phyloP scores from a whole-genome alignment of 2,797 vertebrate genomes.

The Phoeniculus purpureus region DNA sequence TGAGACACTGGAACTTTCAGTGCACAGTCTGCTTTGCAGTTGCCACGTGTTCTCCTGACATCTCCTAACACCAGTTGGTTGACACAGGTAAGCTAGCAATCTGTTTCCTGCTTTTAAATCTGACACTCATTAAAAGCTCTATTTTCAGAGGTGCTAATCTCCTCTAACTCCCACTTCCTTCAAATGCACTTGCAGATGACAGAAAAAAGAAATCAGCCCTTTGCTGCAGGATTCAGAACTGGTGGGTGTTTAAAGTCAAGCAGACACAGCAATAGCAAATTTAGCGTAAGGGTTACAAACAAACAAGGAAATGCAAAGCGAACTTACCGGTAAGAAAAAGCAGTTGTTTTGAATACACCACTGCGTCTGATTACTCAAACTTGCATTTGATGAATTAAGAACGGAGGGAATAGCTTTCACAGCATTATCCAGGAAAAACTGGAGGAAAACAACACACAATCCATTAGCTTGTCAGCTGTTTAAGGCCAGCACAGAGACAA shows the following conservation, averaged over 20 bases:
- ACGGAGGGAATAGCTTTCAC: conserved; percentile 70
- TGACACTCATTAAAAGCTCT: background rate
- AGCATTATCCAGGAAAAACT: conserved; percentile 93
- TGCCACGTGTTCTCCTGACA: background rate
- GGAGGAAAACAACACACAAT: conserved; percentile 62
- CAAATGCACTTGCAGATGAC: background rate
- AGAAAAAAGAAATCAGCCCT: background rate
- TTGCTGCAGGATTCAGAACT: background rate
- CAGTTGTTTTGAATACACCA: conserved; percentile 84
- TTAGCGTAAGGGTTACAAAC: background rate
- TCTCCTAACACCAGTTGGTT: fast-evolving
- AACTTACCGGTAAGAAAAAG: conserved; percentile 96
- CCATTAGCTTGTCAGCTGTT: conserved; percentile 17
- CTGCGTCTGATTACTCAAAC: conserved; percentile 78
- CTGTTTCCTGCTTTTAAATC: background rate
- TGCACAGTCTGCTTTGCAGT: background rate
- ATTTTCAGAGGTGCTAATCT: conserved; percentile 10
- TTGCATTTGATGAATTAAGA: conserved; percentile 89
- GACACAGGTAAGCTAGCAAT: background rate
- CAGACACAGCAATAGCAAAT: background rate
- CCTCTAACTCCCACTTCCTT: conserved; percentile 9
- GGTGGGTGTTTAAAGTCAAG: conserved; percentile 33
- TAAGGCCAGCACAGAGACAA: background rate
- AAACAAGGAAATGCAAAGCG: background rate
- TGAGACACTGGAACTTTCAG: background rate